phyloP scores from a whole-genome alignment of 2,113 vertebrate genomes.

The Prietella phreatophila region DNA sequence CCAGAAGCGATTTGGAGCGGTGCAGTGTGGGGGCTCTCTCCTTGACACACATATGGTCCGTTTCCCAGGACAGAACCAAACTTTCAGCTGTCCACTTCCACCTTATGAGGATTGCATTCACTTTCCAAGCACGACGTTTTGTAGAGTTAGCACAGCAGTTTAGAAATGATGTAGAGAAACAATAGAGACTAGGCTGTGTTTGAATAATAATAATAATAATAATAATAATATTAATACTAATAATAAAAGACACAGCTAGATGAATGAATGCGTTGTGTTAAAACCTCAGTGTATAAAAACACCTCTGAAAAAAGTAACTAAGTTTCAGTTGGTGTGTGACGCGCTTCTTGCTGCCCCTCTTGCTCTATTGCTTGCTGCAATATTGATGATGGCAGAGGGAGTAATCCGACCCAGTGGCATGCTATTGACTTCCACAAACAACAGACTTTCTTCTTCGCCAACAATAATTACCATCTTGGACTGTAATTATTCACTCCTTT shows the following conservation, averaged over 20 bases:
- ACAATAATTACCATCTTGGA: constrained; percentile 73
- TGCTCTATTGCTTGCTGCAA: constrained; percentile 60
- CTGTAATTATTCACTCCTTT: constrained; percentile 79
- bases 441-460: constrained; percentile 57
- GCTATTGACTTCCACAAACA: constrained; percentile 62
- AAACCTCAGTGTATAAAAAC: constrained; percentile 2
- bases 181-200: neutral
- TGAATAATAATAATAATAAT: too few species aligned
- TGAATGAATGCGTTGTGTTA: neutral
- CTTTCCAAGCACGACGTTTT: constrained; percentile 39
- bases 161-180: neutral
- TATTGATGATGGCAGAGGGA: constrained; percentile 70
- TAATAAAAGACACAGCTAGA: neutral
- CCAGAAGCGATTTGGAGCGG: constrained; percentile 43
- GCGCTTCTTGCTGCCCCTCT: constrained; percentile 35
- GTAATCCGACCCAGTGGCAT: constrained; percentile 64
- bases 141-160: neutral
- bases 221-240: too few species aligned
- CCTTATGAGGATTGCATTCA: constrained; percentile 19
- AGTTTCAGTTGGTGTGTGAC: constrained; percentile 45
- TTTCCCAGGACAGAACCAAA: constrained; percentile 49
- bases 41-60: constrained; percentile 46
- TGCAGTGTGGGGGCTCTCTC: constrained; percentile 33
- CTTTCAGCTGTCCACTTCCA: constrained; percentile 11
- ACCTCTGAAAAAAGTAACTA: constrained; percentile 15